Base-by-base conservation (phyloP, 2,113 vertebrate species). In the Dipodomys stephensi region DNA sequence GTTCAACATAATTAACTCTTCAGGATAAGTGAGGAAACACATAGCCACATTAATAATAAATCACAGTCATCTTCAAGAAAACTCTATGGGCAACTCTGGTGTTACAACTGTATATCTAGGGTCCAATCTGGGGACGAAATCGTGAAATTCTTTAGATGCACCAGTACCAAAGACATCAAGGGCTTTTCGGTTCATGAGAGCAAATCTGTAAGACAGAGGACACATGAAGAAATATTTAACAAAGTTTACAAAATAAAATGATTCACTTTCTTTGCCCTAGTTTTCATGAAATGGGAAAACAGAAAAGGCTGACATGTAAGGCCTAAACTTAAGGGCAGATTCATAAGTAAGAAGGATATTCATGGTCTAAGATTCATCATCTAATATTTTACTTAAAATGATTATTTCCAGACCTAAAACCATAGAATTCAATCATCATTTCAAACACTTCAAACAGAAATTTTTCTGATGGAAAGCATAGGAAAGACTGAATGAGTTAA, bases 141-240 rank as follows among this genome's bases (percentile, higher is more conserved):
- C 98, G 95, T 98, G 98, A 97, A 99, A 99, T 93, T 99, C 95
- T 97, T 98, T 99, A 86, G 99, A 99, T 53, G 99, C 99, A 96
- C 99, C 98, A 28, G 99, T 99, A 71, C 99, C 99, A 95, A 99
- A 99, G 73, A 98, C 98, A 95, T 99, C 99, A 76, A 99, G 98
- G 95, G 98, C 97, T 95, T 98, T 98, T 86, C 99, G 98, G 97
- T 99, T 99, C 99, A 99, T 99, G 88, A 99, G 73, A 76, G 98
- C 98, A 98, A 99, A 99, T 97, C 99, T 99, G 87, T 72, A 96
- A 97, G 88, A 96, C 39, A 90, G 78, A 96, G 60, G 78, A 83
- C 27, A 93, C 18, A 39, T 73, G 25, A 68, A 82, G 20, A 81
- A 69, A 11, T 46, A 53, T 18, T 94, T 83, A 85, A 82, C 2